A percentile compares a stretch with the other conserved stretches of the same genome.
These are phyloP conservation scores for Rotaria macrura DNA, from an alignment of 2,888 invertebrate species.

Conservation along the genomic window DNA sequence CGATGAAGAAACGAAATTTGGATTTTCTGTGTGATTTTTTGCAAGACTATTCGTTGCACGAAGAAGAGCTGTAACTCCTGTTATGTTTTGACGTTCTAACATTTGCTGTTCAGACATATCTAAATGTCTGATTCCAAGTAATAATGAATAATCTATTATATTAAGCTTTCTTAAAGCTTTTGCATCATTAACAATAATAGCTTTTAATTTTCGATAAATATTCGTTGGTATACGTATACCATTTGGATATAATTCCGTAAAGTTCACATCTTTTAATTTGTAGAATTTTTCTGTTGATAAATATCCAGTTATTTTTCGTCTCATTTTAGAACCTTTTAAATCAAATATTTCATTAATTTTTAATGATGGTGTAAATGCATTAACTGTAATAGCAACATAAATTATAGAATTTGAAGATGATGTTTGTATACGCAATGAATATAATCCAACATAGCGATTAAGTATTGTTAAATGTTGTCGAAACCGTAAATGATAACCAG, in stretches of 20 bases:
- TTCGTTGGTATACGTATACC: not conserved
- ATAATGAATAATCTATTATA: not conserved
- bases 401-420: not conserved
- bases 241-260: not conserved
- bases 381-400: not conserved
- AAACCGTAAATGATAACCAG: not conserved
- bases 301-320: not conserved
- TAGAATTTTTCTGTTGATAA: not conserved
- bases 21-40: too few relatives aligned
- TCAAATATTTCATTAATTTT: not conserved
- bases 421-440: not conserved
- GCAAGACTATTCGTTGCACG: too few relatives aligned
- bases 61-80: too few relatives aligned
- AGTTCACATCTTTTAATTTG: not conserved
- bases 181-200: not conserved
- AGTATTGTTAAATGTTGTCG: not conserved
- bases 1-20: too few relatives aligned
- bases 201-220: not conserved
- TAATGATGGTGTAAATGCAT: not conserved
- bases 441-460: not conserved
- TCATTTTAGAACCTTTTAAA: not conserved
- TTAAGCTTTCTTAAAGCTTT: not conserved
- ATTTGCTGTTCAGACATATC: not conserved
- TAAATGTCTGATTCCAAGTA: not conserved
- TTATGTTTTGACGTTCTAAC: too few relatives aligned